Conservation (phyloP, 2,113 vertebrate species). For the Donacobius atricapilla region DNA sequence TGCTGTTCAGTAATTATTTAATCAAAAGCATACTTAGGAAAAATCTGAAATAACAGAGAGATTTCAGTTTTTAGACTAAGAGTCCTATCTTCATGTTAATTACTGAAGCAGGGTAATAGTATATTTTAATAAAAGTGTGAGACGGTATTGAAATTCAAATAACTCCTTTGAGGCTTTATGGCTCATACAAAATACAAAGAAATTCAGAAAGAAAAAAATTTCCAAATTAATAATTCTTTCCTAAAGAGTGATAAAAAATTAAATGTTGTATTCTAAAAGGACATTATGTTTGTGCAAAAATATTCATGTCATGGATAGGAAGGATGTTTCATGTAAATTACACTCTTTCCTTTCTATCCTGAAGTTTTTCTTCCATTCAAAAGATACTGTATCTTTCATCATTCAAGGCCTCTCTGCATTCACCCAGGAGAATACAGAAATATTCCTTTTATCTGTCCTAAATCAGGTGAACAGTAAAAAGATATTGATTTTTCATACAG, state of each 20-base stretch:
- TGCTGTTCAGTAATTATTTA: slow-evolving; percentile 43
- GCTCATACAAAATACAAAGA: slow-evolving; percentile 52
- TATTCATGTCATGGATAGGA: slow-evolving; percentile 8
- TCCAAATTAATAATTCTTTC: slow-evolving; percentile 46
- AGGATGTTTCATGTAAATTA: neutral
- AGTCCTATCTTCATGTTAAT: slow-evolving; percentile 53
- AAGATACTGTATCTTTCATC: neutral
- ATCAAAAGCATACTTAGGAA: slow-evolving; percentile 43
- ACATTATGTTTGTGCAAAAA: neutral
- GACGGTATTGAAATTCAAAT: slow-evolving; percentile 54
- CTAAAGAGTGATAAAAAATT: neutral
- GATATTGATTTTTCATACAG: slow-evolving; percentile 2
- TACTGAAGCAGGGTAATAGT: slow-evolving; percentile 50
- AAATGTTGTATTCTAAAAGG: neutral
- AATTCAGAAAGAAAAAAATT: slow-evolving; percentile 31
- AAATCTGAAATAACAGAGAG: slow-evolving; percentile 20
- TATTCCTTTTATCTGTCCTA: neutral
- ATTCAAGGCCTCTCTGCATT: neutral
- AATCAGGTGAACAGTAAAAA: slow-evolving; percentile 24
- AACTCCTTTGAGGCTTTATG: slow-evolving; percentile 48
- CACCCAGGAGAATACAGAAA: neutral
- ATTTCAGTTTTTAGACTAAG: slow-evolving; percentile 22
- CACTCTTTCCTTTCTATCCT: neutral
- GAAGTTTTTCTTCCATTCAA: slow-evolving; percentile 7
- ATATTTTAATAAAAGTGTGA: slow-evolving; percentile 64